Evolutionary conservation across 2,797 vertebrate species (phyloP), one percentile per base, ranked within the genome.

Genomic region (Lepilemur septentrionalis): DNA sequence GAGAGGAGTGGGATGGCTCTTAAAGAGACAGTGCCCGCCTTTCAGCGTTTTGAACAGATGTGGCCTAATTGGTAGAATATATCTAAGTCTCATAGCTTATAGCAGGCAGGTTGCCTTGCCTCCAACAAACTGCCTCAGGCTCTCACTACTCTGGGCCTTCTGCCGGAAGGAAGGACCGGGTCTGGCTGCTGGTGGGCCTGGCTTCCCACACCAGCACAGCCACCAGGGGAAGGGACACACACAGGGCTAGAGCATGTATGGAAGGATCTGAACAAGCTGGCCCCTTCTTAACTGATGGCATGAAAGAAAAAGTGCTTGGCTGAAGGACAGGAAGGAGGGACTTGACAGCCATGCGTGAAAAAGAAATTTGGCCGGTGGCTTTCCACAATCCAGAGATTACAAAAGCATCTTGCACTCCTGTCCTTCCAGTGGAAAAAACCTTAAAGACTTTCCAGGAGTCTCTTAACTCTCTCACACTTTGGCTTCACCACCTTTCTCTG

Each of bases 1-100:
- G 97, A 97, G 97, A 97, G 96, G 97, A 97, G 96, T 94, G 97
- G 97, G 97, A 98, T 97, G 94, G 91, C 97, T 97, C 97, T 98
- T 97, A 98, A 97, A 98, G 96, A 98, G 98, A 96, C 96, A 97
- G 97, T 70, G 72, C 95, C 96, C n/a, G 63, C 95, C 96, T 97
- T 97, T 97, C 96, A 91, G 94, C 81, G 1, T 76, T 97, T 63
- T 11, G 96, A 98, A 98, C 97, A 98, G 98, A 97, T 98, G 98
- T 97, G 95, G 88, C 94, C 97, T 98, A 97, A 98, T 97, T 98
- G 97, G 97, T 57, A 97, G 97, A 96, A 97, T 97, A 93, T 94
- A 97, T 97, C 97, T 97, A 94, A 96, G 97, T 97, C 98, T 97
- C 75, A n/a, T 97, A 91, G 93, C 95, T 96, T 96, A 91, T 41